These are phyloP conservation scores for Prunella himalayana DNA, from an alignment of 2,113 vertebrate species.

Conservation along the genomic window DNA sequence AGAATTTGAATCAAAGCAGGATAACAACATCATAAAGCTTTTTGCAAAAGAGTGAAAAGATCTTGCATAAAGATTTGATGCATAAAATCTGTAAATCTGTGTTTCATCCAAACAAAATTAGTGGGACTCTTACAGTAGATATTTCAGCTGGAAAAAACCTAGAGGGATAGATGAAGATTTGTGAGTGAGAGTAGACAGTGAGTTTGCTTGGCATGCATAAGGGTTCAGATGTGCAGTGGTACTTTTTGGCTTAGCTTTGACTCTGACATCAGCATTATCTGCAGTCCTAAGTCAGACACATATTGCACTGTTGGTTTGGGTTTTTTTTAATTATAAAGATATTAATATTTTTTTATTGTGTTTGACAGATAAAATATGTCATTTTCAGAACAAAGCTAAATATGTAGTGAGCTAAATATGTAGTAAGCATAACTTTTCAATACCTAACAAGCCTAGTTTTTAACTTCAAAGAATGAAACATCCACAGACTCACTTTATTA, in stretches of 20 bases:
- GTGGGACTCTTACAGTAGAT: neutral
- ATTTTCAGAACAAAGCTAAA: conserved; percentile 1
- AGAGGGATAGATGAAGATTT: neutral
- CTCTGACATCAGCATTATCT: neutral
- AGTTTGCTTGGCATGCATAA: neutral
- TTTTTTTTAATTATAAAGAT: neutral
- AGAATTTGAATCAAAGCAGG: neutral
- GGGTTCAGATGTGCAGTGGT: neutral
- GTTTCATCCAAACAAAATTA: neutral
- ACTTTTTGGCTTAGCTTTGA: neutral
- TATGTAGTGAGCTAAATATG: neutral
- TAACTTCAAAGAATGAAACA: neutral
- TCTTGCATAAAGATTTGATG: neutral
- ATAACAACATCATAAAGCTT: neutral
- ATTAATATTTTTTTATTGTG: neutral
- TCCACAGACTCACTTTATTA: neutral
- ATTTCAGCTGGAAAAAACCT: neutral
- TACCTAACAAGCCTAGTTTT: neutral
- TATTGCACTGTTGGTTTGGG: neutral
- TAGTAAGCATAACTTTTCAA: neutral
- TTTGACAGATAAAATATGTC: neutral
- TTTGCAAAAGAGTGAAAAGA: neutral
- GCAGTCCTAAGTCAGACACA: neutral
- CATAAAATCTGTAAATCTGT: neutral
- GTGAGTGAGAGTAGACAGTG: neutral